phyloP scores from a whole-genome alignment of 1,140 invertebrate genomes.

The Globodera rostochiensis region DNA sequence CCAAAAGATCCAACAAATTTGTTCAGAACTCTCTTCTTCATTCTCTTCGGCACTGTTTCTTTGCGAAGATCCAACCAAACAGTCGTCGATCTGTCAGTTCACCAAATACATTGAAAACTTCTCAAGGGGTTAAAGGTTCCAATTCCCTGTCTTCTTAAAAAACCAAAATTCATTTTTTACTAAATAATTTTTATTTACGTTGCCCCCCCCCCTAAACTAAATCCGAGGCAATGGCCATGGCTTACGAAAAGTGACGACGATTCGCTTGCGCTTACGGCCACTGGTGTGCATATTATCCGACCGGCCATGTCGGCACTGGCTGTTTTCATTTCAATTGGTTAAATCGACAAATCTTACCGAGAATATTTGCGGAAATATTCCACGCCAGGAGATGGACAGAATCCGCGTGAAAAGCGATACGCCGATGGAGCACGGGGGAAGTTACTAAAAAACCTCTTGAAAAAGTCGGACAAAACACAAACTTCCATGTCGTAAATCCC shows the following conservation, averaged over 20 bases:
- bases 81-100: slow-evolving; percentile 29
- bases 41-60: background rate
- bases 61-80: background rate
- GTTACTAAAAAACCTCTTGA: slow-evolving; percentile 1
- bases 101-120: background rate
- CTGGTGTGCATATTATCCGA: slow-evolving; percentile 22
- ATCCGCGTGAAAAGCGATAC: slow-evolving; percentile 18
- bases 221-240: too few species aligned
- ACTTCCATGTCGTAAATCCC: slow-evolving; percentile 28
- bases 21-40: slow-evolving; percentile 1
- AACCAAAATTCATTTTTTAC: background rate
- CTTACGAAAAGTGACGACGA: background rate
- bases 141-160: too few species aligned
- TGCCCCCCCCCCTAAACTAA: background rate
- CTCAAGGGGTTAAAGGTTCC: too few species aligned
- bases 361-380: slow-evolving; percentile 22
- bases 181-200: background rate
- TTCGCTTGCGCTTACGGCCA: background rate
- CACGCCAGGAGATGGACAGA: slow-evolving; percentile 33
- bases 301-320: slow-evolving; percentile 44
- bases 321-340: background rate
- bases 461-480: background rate
- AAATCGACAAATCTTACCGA: background rate
- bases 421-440: background rate
- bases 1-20: slow-evolving; percentile 46